Conservation (phyloP, 2,113 vertebrate genomes). For the human region DNA sequence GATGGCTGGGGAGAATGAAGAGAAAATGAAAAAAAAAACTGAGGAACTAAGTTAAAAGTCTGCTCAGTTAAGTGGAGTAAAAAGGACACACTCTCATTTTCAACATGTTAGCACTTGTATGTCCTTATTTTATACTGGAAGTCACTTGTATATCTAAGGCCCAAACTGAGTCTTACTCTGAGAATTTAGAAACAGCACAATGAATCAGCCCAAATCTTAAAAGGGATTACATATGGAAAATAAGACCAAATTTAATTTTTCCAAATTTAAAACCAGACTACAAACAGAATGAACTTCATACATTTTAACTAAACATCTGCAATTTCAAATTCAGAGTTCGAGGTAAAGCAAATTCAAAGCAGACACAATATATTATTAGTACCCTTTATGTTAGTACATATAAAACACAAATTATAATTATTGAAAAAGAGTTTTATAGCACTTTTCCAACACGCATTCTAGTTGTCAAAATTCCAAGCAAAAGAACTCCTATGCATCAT, state of each 20-base stretch:
- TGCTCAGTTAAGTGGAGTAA: conserved; percentile 24
- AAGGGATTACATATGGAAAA: conserved; percentile 26
- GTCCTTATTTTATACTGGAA: conserved; percentile 54
- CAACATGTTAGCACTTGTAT: conserved; percentile 38
- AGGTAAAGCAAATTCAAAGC: conserved; percentile 53
- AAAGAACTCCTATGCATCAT: conserved; percentile 43
- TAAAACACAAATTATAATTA: conserved; percentile 70
- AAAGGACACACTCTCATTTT: conserved; percentile 49
- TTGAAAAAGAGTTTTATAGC: conserved; percentile 39
- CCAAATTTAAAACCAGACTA: conserved; percentile 60
- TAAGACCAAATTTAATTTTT: conserved; percentile 56
- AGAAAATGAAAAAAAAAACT: not conserved
- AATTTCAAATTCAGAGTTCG: conserved; percentile 59
- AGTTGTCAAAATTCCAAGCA: conserved; percentile 59
- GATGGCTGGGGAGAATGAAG: not conserved
- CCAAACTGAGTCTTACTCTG: conserved; percentile 37
- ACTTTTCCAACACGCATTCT: conserved; percentile 57
- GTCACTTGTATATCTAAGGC: conserved; percentile 1
- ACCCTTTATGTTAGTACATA: conserved; percentile 76
- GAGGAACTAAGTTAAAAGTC: conserved; percentile 42
- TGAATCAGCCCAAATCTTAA: conserved; percentile 48
- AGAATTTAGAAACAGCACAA: conserved; percentile 53
- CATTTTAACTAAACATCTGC: conserved; percentile 50
- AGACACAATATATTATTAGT: conserved; percentile 73
- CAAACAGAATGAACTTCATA: conserved; percentile 56